Base-by-base conservation (phyloP, 2,113 vertebrate species). In the Dipodomys ordii region DNA sequence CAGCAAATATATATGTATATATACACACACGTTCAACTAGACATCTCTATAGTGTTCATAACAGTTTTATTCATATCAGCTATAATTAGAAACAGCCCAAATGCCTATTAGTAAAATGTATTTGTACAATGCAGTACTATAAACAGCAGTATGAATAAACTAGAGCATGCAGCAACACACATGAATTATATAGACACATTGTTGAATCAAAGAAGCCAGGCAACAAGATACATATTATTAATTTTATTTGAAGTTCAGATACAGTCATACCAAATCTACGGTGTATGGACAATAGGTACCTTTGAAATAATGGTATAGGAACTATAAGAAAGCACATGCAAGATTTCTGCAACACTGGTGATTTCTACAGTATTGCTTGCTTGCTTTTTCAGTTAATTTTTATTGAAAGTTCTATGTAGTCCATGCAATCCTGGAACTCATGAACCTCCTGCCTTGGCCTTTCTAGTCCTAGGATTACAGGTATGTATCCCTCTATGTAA, bases 61-160 rank as follows among this genome's bases (percentile, higher is more conserved):
- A 76, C 65, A 96, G 76, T 87, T 97, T 97, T 97, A 96, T 97
- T 96, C 76, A 73, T 95, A 88, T 92, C 77, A 86, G 74, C 73
- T 76, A 74, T 92, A 96, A 88, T 8, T 69, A 30, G 30, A 85
- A 94, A 81, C 95, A 96, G 67, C 71, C 44, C 77, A 95, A 92
- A 96, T 88, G 65, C 20, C 86, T 93, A 82, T 19, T 92, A 83
- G 76, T 68, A 94, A 71, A 86, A 81, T 62, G 67, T 87, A 72
- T 87, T 90, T 83, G 80, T 77, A 95, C 84, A 95, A 69, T 68
- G 39, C 77, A 81, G 67, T 76, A 79, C n/a, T 88, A 62, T 79
- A 46, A 69, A 86, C 39, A 95, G 64, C 30, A 91, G 71, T 65
- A 83, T 79, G 82, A 89, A 91, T 27, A 94, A 91, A 79, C 46